These are phyloP conservation scores for Pachydiplax longipennis DNA, from an alignment of 2,888 invertebrate species.

Conservation along the genomic window DNA sequence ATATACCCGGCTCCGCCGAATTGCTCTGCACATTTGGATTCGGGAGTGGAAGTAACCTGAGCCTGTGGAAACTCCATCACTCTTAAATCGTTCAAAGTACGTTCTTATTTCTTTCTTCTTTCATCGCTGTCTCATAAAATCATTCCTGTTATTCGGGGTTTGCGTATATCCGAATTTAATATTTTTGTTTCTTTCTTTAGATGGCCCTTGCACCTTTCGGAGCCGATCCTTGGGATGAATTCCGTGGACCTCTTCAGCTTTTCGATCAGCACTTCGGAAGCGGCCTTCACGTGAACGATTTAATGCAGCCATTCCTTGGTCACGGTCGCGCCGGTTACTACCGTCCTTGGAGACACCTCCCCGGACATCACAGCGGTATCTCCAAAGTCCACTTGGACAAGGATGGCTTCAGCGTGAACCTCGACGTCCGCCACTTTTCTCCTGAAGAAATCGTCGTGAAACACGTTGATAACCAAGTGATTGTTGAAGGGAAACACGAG, in stretches of 20 bases:
- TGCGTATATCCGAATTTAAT: not conserved
- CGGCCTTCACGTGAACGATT: not conserved
- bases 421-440: constrained; percentile 59
- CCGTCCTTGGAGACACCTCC: constrained; percentile 51
- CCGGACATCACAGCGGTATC: constrained; percentile 50
- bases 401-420: constrained; percentile 52
- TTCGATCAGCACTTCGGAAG: not conserved
- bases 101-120: too few relatives aligned
- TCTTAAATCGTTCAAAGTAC: too few relatives aligned
- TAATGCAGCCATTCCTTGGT: not conserved
- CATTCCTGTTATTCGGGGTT: too few relatives aligned
- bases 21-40: not conserved
- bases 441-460: constrained; percentile 60
- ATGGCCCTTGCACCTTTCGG: not conserved
- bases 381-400: constrained; percentile 51
- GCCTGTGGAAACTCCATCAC: not conserved
- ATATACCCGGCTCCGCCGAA: not conserved
- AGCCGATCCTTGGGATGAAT: not conserved
- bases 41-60: not conserved
- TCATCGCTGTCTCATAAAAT: too few relatives aligned
- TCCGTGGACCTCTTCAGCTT: not conserved
- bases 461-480: constrained; percentile 57
- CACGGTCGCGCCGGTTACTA: constrained; percentile 51
- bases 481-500: constrained; percentile 62
- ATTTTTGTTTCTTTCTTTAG: not conserved